These are phyloP conservation scores for Cataglyphis albicans DNA, from an alignment of 2,888 invertebrate genomes.

Conservation along the genomic window DNA sequence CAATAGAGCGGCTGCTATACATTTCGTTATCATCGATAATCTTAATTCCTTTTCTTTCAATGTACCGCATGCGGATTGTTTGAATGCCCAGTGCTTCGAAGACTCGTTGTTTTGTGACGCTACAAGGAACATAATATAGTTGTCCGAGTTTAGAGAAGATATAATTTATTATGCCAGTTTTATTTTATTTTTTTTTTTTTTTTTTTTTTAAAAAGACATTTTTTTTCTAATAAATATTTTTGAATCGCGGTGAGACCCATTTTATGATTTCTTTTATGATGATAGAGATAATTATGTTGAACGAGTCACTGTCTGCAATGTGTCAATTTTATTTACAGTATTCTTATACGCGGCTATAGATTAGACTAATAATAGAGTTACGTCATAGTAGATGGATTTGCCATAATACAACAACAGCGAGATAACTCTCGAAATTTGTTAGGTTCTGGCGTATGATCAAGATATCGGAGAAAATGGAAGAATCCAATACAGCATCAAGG, in stretches of 20 bases:
- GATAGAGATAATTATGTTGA: slow-evolving; percentile 4
- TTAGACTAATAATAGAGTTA: slow-evolving; percentile 47
- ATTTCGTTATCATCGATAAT: slow-evolving; percentile 18
- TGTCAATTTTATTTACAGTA: slow-evolving; percentile 19
- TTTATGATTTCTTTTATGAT: background rate
- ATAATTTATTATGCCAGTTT: background rate
- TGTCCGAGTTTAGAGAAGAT: slow-evolving; percentile 6
- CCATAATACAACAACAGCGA: background rate
- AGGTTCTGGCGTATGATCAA: slow-evolving; percentile 94
- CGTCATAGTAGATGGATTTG: slow-evolving; percentile 41
- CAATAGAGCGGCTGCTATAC: slow-evolving; percentile 22
- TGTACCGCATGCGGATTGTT: slow-evolving; percentile 67
- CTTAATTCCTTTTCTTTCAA: slow-evolving; percentile 41
- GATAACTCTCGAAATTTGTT: slow-evolving; percentile 61
- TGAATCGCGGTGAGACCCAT: background rate
- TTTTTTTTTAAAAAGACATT: background rate
- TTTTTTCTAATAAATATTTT: background rate
- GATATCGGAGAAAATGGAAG: slow-evolving; percentile 94
- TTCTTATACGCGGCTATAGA: slow-evolving; percentile 36
- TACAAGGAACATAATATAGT: background rate
- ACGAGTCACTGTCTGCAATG: background rate
- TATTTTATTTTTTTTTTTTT: too few relatives aligned
- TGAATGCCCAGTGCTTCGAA: slow-evolving; percentile 70
- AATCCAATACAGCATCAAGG: slow-evolving; percentile 93
- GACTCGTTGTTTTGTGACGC: slow-evolving; percentile 53